Base-by-base conservation (phyloP, 2,797 vertebrate species). In the Fratercula arctica region DNA sequence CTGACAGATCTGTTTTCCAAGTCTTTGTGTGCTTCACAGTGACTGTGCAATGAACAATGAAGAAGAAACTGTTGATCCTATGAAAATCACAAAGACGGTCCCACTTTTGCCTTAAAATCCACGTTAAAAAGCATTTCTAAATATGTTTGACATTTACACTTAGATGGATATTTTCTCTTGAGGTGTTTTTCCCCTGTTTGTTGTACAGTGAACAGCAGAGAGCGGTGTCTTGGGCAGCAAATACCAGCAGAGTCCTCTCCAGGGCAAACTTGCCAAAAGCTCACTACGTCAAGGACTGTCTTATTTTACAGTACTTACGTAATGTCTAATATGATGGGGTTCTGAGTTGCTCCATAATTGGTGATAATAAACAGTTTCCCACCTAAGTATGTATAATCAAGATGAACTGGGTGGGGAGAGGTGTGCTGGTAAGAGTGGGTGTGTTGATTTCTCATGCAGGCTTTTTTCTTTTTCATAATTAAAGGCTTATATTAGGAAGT, bases 331-430 rank as follows among this genome's bases (percentile, higher is more conserved):
- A 54, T 31, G 73, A n/a, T 83, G 56, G 45, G 29, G 25, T 73
- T 83, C 56, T 83, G 78, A 48, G n/a, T 75, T 80, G 68, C 72
- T 92, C 67, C 31, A 10, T 95, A 94, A 94, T 82, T 85, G 68
- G 66, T 83, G 50, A 51, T 94, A 85, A 96, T 95, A 89, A 96
- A 93, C 64, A 69, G 81, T 92, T 96, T 96, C 82, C 76, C 76
- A 75, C 85, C 43, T 46, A 87, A 93, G 54, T 74, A 45, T 23
- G 59, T 66, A 51, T 89, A 85, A 85, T 89, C 43, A 26, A 86
- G 69, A 73, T 2, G 6, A 96, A 63, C 79, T 92, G 90, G 85
- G 61, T 87, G 70, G 84, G 74, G 84, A 94, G 37, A 61, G 63
- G 56, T 85, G 50, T 77, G 73, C 54, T 90, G 35, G 51, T 72